Conservation (phyloP, 2,113 vertebrate species). For the Thinocorus orbignyianus region DNA sequence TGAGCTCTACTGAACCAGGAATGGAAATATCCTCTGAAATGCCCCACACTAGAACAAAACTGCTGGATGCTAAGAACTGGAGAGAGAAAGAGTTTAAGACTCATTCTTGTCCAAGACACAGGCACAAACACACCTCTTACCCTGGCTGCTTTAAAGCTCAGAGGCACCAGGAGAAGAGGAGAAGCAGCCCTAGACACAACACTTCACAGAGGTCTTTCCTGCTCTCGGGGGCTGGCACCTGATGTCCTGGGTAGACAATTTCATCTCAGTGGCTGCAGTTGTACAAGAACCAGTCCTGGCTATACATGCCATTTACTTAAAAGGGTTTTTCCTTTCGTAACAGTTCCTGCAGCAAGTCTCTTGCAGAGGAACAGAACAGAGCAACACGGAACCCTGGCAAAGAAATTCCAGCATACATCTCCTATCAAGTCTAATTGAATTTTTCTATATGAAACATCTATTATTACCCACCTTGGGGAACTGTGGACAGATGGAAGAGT, state of each 20-base stretch:
- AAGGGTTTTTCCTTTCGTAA: background rate
- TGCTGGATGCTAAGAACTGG: background rate
- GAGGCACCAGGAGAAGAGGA: background rate
- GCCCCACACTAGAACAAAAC: background rate
- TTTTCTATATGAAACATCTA: slow-evolving; percentile 21
- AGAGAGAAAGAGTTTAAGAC: background rate
- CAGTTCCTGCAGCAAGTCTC: background rate
- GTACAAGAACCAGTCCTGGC: background rate
- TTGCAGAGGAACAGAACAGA: slow-evolving; percentile 7
- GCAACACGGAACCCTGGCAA: background rate
- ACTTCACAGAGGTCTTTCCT: background rate
- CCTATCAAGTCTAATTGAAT: slow-evolving; percentile 38
- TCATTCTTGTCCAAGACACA: background rate
- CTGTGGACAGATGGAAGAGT: slow-evolving; percentile 27
- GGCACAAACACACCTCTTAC: background rate
- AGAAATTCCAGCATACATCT: slow-evolving; percentile 1
- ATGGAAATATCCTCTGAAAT: background rate
- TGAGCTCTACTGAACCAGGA: background rate
- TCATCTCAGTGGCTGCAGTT: background rate
- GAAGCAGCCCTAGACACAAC: background rate
- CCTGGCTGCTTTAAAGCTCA: background rate
- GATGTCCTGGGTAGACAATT: background rate
- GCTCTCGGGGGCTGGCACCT: background rate
- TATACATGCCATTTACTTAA: background rate
- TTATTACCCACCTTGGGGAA: background rate